Evolutionary conservation across 37 sponge, comb jelly and placozoan species (phyloP).

Genomic region (Cliona cf. orientalis): DNA sequence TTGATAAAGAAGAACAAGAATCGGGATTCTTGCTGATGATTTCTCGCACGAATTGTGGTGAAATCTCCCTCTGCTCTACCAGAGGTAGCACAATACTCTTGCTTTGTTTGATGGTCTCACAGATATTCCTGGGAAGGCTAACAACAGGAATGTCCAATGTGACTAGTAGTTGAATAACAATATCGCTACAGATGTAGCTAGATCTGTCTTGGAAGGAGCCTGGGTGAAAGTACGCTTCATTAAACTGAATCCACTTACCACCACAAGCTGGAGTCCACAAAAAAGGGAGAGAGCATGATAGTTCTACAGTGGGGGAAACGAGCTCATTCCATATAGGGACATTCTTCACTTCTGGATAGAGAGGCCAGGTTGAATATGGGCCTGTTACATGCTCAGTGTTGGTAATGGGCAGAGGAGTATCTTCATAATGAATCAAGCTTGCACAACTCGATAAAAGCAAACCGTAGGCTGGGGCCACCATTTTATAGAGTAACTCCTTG

Average conservation of each 20-base stretch:
- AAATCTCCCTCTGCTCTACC: background rate
- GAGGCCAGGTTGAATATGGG: conserved; percentile 62
- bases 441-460: conserved; percentile 35
- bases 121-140: conserved; percentile 33
- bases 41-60: conserved; percentile 26
- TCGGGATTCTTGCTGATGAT: background rate
- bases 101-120: conserved; percentile 6
- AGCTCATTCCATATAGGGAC: conserved; percentile 42
- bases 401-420: conserved; percentile 10
- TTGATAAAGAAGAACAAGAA: background rate
- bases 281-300: background rate
- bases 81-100: background rate
- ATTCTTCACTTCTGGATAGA: conserved; percentile 22
- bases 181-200: background rate
- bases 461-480: conserved; percentile 55
- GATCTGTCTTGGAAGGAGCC: too few relatives aligned
- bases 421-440: conserved; percentile 24
- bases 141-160: conserved; percentile 21
- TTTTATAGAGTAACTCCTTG: conserved; percentile 29
- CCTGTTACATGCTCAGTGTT: conserved; percentile 11
- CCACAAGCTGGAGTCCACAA: conserved; percentile 56
- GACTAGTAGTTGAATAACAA: conserved; percentile 22
- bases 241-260: conserved; percentile 48
- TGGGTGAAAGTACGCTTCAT: conserved; percentile 35
- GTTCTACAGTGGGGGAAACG: conserved; percentile 14